phyloP scores from a whole-genome alignment of 2,113 vertebrate genomes.

The Forbesichthys agassizii region DNA sequence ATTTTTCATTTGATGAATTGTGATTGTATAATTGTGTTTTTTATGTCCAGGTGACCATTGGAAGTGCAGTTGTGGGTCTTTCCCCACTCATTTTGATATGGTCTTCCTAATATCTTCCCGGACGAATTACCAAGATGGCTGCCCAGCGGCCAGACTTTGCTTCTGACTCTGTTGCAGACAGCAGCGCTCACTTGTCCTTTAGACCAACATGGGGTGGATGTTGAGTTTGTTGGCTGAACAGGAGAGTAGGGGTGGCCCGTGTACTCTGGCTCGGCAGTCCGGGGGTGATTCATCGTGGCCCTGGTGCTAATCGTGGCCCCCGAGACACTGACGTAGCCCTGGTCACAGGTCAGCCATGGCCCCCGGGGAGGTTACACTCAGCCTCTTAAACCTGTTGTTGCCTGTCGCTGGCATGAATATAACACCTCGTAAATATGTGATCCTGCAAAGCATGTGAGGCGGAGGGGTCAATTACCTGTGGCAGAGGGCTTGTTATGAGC shows the following conservation, averaged over 20 bases:
- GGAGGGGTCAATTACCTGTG: constrained; percentile 65
- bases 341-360: constrained; percentile 64
- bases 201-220: constrained; percentile 10
- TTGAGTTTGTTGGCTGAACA: constrained; percentile 21
- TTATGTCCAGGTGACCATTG: too few relatives aligned
- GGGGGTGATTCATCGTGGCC: constrained; percentile 61
- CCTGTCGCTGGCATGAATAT: constrained; percentile 78
- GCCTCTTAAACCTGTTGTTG: constrained; percentile 80
- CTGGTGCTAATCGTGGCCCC: constrained; percentile 72
- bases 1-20: too few relatives aligned
- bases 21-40: too few relatives aligned
- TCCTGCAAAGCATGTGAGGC: constrained; percentile 56
- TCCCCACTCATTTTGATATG: too few relatives aligned
- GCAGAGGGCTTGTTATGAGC: constrained; percentile 47
- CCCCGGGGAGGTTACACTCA: constrained; percentile 69
- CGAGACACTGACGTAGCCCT: constrained; percentile 56
- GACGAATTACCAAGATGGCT: too few relatives aligned
- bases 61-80: too few relatives aligned
- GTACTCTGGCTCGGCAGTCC: constrained; percentile 23
- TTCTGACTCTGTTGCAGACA: too few relatives aligned
- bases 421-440: constrained; percentile 79
- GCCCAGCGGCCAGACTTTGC: too few relatives aligned
- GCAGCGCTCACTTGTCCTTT: constrained; percentile 16
- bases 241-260: constrained; percentile 1
- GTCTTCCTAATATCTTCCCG: too few relatives aligned